Evolutionary conservation across 2,113 vertebrate genomes (phyloP), one percentile per base, ranked within the genome.

Genomic region (Pteruthius melanotis): DNA sequence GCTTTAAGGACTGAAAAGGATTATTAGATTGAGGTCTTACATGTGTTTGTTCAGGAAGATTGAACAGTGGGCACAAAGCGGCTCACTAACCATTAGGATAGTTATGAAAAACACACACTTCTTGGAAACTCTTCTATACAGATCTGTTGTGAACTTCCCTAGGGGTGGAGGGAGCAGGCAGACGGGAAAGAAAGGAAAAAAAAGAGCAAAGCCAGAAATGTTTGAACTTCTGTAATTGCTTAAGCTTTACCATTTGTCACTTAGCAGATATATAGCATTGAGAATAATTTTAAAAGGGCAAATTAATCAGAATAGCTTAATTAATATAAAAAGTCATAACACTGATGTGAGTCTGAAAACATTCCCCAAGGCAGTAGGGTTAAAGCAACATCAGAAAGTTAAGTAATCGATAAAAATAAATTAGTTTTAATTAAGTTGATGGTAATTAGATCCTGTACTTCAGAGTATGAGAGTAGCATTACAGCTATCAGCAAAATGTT

Each of bases 371-470:
- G 82, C 79, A 40, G 11, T 44, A 83, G 30, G 24, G 27, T 74
- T 83, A 77, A 52, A 88, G 31, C 59, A 91, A 50, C 50, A 88
- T 47, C 59, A 83, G 49, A 83, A 89, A 86, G 52, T 74, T 94
- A 92, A 90, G 52, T 84, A 94, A 96, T 97, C 88, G 1, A 93
- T 96, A 93, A 87, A 83, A 96, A 89, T 59, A 94, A 93, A 94
- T 69, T 69, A 70, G 60, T 91, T 96, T 79, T 87, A 92, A 92
- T 97, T 92, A 93, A 90, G 49, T 93, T 88, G 57, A 91, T 95
- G 74, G n/a, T 83, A 91, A 90, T 95, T 95, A 90, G 56, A 71
- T 83, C 33, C 53, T 85, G 35, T 88, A 37, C 75, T 88, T 95
- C 30, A 57, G 74, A 47, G 45, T 88, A 33, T 81, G 50, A 87